Evolutionary conservation across 2,888 invertebrate species (phyloP), one percentile per base, ranked within the genome.

Genomic region (Eulithis prunata): DNA sequence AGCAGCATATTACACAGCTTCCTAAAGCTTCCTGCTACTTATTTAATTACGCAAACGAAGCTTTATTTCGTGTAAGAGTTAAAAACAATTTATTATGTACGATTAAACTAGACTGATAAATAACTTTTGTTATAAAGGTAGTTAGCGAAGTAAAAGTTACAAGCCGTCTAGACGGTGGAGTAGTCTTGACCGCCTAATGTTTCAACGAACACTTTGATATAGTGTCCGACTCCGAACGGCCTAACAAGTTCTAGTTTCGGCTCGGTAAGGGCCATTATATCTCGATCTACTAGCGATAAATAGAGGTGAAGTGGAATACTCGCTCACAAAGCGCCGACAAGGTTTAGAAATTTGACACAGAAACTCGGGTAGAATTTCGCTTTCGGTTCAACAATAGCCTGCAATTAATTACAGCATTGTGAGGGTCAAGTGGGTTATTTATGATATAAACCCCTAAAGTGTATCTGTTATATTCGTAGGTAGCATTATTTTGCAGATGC

Each of bases 151-250:
- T 68, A 77, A 73, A 71, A 80, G 80, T 83, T 78, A 79, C 78
- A 75, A 79, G 79, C 71, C 79, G 87, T 85, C 84, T 85, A 81
- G 84, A 84, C 84, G 78, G 80, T 76, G 78, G 78, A 76, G 78
- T 76, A 57, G 56, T 57, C 71, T 80, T 79, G 84, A 85, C 84
- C 84, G 82, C 79, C 80, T 80, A 83, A 85, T 83, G 82, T 85
- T 85, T 81, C 80, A 82, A 80, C 83, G 78, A 84, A 84, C 82
- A 78, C 80, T 84, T 85, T 86, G 85, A 86, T 87, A 84, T 84
- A 85, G 80, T 83, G 78, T 69, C 77, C 77, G 72, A 75, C 49
- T 59, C 38, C 54, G 57, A 66, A 76, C 77, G 78, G 78, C 76
- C 81, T 78, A 82, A 80, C 79, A 80, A 81, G 78, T 77, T 77